phyloP scores from a whole-genome alignment of 2,113 vertebrate genomes.

The Larimichthys crocea region DNA sequence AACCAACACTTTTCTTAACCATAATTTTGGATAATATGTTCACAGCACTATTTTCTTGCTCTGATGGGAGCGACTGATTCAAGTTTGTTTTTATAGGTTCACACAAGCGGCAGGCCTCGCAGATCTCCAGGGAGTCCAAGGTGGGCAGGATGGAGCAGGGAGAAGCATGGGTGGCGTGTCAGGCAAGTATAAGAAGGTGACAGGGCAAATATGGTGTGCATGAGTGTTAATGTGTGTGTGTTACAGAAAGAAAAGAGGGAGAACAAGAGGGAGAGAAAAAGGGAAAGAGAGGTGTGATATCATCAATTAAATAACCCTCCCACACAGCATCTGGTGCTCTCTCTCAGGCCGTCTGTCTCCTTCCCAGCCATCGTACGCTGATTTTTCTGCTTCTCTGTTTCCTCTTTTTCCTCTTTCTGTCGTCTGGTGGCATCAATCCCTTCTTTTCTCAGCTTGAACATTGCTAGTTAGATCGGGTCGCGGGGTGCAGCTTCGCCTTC shows the following conservation, averaged over 20 bases:
- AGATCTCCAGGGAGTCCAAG: constrained; percentile 6
- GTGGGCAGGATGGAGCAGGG: constrained; percentile 34
- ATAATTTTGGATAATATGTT: neutral
- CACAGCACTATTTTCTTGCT: neutral
- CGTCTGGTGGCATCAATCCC: constrained; percentile 10
- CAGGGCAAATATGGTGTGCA: constrained; percentile 67
- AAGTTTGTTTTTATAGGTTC: constrained; percentile 28
- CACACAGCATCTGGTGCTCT: constrained; percentile 81
- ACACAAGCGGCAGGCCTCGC: constrained; percentile 1
- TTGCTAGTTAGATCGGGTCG: neutral
- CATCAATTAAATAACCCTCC: constrained; percentile 82
- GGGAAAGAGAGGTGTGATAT: constrained; percentile 79
- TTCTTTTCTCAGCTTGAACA: constrained; percentile 30
- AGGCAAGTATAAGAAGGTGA: constrained; percentile 67
- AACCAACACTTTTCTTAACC: neutral
- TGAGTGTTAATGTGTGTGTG: constrained; percentile 33
- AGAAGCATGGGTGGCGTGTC: constrained; percentile 49
- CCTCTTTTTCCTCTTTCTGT: constrained; percentile 13
- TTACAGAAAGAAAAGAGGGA: constrained; percentile 44
- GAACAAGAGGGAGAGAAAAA: constrained; percentile 62
- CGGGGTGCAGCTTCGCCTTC: neutral
- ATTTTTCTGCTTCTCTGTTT: constrained; percentile 37
- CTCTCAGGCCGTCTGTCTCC: constrained; percentile 73
- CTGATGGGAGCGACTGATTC: constrained; percentile 14
- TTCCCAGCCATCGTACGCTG: constrained; percentile 31